Base-by-base conservation (phyloP, 2,888 invertebrate species). In the Carabus problematicus region DNA sequence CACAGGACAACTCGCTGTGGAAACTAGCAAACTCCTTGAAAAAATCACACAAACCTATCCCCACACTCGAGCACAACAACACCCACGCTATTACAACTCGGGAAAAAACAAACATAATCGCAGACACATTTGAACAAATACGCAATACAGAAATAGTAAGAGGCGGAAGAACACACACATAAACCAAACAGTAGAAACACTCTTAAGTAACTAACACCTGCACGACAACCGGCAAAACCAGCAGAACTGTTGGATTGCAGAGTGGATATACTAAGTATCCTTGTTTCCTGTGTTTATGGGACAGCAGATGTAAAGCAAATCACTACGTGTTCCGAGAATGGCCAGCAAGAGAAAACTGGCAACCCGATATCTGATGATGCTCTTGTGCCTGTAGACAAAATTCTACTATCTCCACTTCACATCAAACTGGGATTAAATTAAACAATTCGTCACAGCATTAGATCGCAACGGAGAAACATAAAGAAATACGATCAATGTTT, bases 371-470 rank as follows among this genome's bases (percentile, higher is more conserved):
- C 47, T 39, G 59, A 63, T 8, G 49, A 67, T 39, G 63, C 73
- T 16, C 54, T 73, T n/a, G 61, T 74, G 40, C 62, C 56, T 19
- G 19, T 64, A 64, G 67, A 71, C 18, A 70, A 72, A 6, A 61
- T 73, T 56, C 54, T 73, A 39, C 55, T 75, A n/a, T 75, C 74
- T 49, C 73, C 75, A 52, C 64, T 74, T n/a, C 75, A 75, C 60
- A 75, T 75, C 14, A 75, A 75, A 59, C 66, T n/a, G n/a, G n/a
- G n/a, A n/a, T n/a, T n/a, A n/a, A n/a, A n/a, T 75, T 55, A 76
- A 76, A 71, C 72, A 76, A 62, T 75, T 75, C 70, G n/a, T n/a
- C n/a, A n/a, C n/a, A n/a, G n/a, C n/a, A n/a, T n/a, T n/a, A n/a
- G n/a, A n/a, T n/a, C n/a, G n/a, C n/a, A n/a, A n/a, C n/a, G n/a